Evolutionary conservation across 2,888 invertebrate genomes (phyloP).

Genomic region (Spilosoma lubricipeda): DNA sequence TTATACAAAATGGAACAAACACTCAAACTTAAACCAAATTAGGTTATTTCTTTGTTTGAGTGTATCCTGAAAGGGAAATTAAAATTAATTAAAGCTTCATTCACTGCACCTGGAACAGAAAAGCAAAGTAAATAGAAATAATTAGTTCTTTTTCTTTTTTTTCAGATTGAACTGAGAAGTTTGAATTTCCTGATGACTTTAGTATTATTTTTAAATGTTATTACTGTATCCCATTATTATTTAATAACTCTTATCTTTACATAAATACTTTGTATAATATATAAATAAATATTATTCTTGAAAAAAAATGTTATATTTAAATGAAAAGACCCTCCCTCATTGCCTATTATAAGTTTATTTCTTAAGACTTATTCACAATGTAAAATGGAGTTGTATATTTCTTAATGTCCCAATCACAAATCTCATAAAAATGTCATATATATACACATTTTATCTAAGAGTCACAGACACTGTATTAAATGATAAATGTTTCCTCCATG

Average conservation of each 20-base stretch:
- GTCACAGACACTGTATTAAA: slow-evolving; percentile 77
- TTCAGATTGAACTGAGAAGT: slow-evolving; percentile 76
- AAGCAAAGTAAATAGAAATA: slow-evolving; percentile 79
- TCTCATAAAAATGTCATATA: slow-evolving; percentile 61
- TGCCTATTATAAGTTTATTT: slow-evolving; percentile 72
- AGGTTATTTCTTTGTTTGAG: slow-evolving; percentile 66
- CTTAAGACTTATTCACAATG: slow-evolving; percentile 56
- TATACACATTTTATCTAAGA: slow-evolving; percentile 44
- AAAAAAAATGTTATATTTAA: slow-evolving; percentile 57
- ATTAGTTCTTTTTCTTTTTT: slow-evolving; percentile 66
- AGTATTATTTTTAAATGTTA: slow-evolving; percentile 49
- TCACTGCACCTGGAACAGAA: slow-evolving; percentile 82
- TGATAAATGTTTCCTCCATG: slow-evolving; percentile 88
- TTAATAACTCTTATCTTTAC: slow-evolving; percentile 56
- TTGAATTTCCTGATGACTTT: slow-evolving; percentile 54
- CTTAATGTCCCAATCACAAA: slow-evolving; percentile 64
- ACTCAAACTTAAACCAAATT: slow-evolving; percentile 72
- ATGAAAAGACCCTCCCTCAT: slow-evolving; percentile 74
- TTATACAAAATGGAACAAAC: slow-evolving; percentile 67
- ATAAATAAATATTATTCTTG: slow-evolving; percentile 60
- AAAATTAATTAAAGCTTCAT: slow-evolving; percentile 76
- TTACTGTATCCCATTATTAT: slow-evolving; percentile 59
- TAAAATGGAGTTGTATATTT: slow-evolving; percentile 37
- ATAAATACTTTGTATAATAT: slow-evolving; percentile 56
- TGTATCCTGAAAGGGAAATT: slow-evolving; percentile 71